These are phyloP conservation scores for Cariama cristata DNA, from an alignment of 2,113 vertebrate species.

Conservation along the genomic window DNA sequence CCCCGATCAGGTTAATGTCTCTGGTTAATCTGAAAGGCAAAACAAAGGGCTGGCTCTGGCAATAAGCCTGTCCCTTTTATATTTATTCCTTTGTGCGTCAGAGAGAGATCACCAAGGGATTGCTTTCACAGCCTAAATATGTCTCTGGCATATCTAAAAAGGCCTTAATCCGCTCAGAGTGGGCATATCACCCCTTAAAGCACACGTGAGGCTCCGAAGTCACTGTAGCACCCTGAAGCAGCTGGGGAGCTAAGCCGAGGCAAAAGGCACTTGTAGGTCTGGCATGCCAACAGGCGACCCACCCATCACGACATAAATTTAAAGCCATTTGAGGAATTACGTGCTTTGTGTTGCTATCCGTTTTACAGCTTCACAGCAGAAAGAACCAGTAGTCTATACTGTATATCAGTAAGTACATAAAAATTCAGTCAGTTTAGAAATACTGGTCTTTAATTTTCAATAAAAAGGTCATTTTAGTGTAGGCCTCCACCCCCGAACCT, in stretches of 20 bases:
- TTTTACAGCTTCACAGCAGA: not conserved
- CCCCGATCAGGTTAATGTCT: not conserved
- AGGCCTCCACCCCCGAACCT: rapidly evolving
- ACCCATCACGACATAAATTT: not conserved
- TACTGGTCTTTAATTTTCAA: not conserved
- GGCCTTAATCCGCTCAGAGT: not conserved
- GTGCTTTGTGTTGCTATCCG: not conserved
- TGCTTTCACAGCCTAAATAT: not conserved
- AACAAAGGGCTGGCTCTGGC: not conserved
- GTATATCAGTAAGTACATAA: not conserved
- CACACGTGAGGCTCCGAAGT: not conserved
- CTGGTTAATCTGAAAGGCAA: not conserved
- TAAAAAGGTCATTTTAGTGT: not conserved
- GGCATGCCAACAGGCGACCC: not conserved
- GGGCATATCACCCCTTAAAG: not conserved
- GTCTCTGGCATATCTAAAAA: not conserved
- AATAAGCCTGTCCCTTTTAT: not conserved
- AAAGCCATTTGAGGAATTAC: not conserved
- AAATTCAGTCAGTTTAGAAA: not conserved
- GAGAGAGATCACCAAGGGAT: not conserved
- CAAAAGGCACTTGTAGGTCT: not conserved
- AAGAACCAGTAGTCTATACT: not conserved
- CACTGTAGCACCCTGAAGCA: not conserved
- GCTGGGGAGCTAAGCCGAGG: not conserved
- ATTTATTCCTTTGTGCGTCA: not conserved